Percentiles rank a stretch among this genome's conserved stretches.
Evolutionary conservation across 2,888 invertebrate genomes (phyloP).

Genomic region (Tetragnatha montana): DNA sequence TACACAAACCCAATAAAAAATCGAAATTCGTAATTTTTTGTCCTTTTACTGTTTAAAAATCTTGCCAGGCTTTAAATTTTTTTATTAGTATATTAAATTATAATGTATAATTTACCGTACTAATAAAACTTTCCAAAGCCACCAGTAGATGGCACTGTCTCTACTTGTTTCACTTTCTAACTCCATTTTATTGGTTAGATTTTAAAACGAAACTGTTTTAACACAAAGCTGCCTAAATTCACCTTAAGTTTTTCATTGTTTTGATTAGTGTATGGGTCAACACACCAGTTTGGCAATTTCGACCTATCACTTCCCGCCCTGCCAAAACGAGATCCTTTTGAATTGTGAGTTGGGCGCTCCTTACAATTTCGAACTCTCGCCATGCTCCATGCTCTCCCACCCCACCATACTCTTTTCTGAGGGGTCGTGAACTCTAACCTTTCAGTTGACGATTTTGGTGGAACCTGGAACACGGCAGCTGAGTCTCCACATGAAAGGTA

Average conservation of each 20-base stretch:
- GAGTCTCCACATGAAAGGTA: conserved; percentile 35
- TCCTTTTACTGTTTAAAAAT: no score
- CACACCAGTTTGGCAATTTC: conserved; percentile 5
- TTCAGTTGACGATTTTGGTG: conserved; percentile 28
- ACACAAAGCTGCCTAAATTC: neutral
- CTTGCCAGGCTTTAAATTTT: neutral
- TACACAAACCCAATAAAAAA: no score
- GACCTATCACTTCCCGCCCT: neutral
- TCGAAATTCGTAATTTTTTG: no score
- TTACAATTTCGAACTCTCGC: no score
- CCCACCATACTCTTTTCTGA: neutral
- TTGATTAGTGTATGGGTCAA: neutral
- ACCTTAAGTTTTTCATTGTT: neutral
- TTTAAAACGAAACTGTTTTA: neutral
- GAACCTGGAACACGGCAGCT: conserved; percentile 23
- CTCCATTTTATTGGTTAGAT: neutral
- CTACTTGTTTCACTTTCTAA: neutral
- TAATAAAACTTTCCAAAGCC: neutral
- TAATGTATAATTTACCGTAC: neutral
- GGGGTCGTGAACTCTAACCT: conserved; percentile 68
- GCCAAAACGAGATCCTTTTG: no score
- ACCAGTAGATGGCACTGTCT: neutral
- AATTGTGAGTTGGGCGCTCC: no score
- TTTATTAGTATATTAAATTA: neutral
- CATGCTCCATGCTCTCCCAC: no score